These are phyloP conservation scores for Trichopoda pennipes DNA, from an alignment of 2,888 invertebrate genomes.

Conservation along the genomic window DNA sequence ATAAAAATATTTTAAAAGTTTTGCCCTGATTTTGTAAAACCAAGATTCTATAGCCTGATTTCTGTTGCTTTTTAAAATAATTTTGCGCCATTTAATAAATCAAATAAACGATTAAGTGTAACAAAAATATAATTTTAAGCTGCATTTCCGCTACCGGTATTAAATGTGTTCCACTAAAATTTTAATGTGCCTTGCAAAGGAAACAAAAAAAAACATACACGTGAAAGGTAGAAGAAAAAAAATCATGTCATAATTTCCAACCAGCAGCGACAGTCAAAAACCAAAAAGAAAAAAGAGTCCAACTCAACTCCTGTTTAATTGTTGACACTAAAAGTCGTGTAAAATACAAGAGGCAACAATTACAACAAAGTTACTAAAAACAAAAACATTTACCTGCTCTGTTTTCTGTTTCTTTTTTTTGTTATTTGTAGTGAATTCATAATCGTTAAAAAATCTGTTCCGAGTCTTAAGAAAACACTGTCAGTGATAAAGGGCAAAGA, in stretches of 20 bases:
- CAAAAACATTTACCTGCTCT: conserved; percentile 43
- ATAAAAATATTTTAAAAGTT: too few relatives aligned
- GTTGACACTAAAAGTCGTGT: conserved; percentile 57
- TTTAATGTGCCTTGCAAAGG: conserved; percentile 9
- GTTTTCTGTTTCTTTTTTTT: conserved; percentile 26
- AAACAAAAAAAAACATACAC: conserved; percentile 22
- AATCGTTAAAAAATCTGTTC: conserved; percentile 58
- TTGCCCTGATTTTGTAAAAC: background rate
- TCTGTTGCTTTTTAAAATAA: background rate
- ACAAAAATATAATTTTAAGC: conserved; percentile 40
- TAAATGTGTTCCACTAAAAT: conserved; percentile 18
- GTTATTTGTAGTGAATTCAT: conserved; percentile 46
- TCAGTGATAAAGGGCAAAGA: conserved; percentile 59
- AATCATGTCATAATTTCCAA: conserved; percentile 23
- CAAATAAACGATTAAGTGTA: conserved; percentile 20
- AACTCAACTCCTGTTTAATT: conserved; percentile 54
- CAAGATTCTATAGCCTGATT: background rate
- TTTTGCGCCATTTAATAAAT: background rate
- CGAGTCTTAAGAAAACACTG: conserved; percentile 36
- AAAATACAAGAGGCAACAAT: conserved; percentile 37
- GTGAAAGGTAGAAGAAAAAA: conserved; percentile 10
- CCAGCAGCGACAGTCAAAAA: background rate
- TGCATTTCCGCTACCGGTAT: conserved; percentile 58
- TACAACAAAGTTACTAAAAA: background rate
- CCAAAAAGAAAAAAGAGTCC: conserved; percentile 5